Evolutionary conservation across 64 coral and sea anemone species (phyloP), one percentile per base, ranked within the genome.

Genomic region (Platygyra sinensis): DNA sequence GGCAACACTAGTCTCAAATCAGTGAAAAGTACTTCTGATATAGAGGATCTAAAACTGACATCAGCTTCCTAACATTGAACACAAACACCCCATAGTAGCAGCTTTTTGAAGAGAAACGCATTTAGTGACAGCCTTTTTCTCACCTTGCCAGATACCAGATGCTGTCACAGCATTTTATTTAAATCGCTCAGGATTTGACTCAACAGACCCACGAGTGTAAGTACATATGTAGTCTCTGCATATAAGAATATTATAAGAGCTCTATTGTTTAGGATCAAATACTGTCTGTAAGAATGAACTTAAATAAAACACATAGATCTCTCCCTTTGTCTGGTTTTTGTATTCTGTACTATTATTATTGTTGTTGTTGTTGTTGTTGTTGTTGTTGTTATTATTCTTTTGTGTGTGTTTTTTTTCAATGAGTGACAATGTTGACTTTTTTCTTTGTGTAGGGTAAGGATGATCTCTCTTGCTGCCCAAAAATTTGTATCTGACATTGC

Each of bases 111-210:
- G 42, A 46, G 42, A 46, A 39, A 46, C 5, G 7, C 42, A 46
- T 46, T 46, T 46, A 46, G 42, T 46, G 42, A 46, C 4, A 46
- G 42, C 3, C 42, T 46, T 46, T 46, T 46, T 6, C 42, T 6
- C 55, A 30, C 49, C 16, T 71, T 36, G 46, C 42, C 83, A 99
- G 97, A 99, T 99, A 82, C 97, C 97, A 77, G 97, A 99, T 88
- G 94, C 97, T 19, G 97, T 99, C n/a, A 99, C 97, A 24, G 94
- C 97, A 28, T 93, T 93, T 91, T 99, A 99, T 75, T 72, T 99
- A 27, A 99, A 99, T 72, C 91, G 94, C 16, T 89, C 97, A 60
- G 97, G 97, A 64, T 99, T 99, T 96, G 97, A 99, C 54, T 85
- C 93, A 38, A 67, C 97, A 24, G 97, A 99, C 33, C 94, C 93